Evolutionary conservation across 1,140 invertebrate species (phyloP).

Genomic region (Pogonognathellus flavescens): DNA sequence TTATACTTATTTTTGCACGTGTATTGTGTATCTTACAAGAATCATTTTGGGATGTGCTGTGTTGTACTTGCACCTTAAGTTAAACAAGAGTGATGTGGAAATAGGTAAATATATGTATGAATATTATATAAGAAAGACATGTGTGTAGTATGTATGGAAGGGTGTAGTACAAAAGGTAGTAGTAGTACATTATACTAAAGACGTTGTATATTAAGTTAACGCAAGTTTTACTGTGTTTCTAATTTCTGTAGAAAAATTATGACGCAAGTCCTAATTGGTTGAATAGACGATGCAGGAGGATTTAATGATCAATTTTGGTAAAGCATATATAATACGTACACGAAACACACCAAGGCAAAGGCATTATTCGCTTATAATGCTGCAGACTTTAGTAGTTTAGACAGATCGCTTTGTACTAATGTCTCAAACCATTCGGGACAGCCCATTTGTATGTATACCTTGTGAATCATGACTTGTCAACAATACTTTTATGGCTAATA

Average conservation of each 20-base stretch:
- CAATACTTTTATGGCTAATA: slow-evolving; percentile 29
- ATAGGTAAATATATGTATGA: too few relatives aligned
- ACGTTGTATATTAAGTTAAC: background rate
- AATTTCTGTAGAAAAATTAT: slow-evolving; percentile 32
- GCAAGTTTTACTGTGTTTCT: slow-evolving; percentile 2
- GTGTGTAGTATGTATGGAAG: background rate
- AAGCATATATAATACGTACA: background rate
- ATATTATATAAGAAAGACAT: background rate
- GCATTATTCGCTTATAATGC: too few relatives aligned
- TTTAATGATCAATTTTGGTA: slow-evolving; percentile 45
- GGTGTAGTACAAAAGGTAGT: background rate
- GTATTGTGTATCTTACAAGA: too few relatives aligned
- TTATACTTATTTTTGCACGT: too few relatives aligned
- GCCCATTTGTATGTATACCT: slow-evolving; percentile 1
- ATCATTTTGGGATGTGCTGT: too few relatives aligned
- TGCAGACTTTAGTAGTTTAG: background rate
- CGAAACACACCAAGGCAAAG: background rate
- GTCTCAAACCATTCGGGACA: slow-evolving; percentile 9
- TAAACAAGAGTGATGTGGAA: too few relatives aligned
- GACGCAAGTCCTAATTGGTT: slow-evolving; percentile 14
- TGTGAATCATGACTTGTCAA: slow-evolving; percentile 40
- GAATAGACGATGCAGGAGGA: slow-evolving; percentile 28
- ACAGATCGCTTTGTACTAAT: background rate
- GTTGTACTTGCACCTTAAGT: too few relatives aligned
- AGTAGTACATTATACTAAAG: background rate